Percentiles rank a stretch among this genome's conserved stretches.
Evolutionary conservation across 2,113 vertebrate genomes (phyloP).

Genomic region (Cyanistes caeruleus): DNA sequence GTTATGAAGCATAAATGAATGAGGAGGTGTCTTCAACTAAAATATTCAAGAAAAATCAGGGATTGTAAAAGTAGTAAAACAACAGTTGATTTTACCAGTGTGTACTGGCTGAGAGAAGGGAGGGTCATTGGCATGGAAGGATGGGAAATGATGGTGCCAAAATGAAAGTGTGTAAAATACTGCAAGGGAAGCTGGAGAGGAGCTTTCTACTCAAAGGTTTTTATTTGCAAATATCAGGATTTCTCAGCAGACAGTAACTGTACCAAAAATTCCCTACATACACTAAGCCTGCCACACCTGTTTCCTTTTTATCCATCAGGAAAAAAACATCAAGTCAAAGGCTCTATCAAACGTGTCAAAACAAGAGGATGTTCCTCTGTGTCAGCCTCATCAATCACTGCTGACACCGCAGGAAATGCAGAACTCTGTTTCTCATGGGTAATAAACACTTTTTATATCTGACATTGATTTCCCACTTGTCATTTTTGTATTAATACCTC

Average conservation of each 20-base stretch:
- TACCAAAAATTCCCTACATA: neutral
- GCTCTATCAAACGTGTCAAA: constrained; percentile 40
- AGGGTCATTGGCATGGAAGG: neutral
- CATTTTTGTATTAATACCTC: neutral
- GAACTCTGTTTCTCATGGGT: neutral
- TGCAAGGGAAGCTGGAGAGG: neutral
- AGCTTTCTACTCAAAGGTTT: neutral
- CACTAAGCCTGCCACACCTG: neutral
- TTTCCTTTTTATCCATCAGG: neutral
- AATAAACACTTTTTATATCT: constrained; percentile 33
- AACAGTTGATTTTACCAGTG: neutral
- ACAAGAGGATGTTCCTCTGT: neutral
- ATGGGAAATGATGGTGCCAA: neutral
- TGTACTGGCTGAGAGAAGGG: neutral
- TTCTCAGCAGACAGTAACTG: neutral
- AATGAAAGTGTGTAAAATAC: neutral
- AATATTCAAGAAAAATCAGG: neutral
- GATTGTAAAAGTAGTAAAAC: neutral
- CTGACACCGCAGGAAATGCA: neutral
- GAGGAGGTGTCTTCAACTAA: neutral
- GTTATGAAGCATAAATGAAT: neutral
- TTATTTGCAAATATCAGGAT: neutral
- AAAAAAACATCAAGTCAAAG: constrained; percentile 7
- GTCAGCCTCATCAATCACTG: constrained; percentile 29
- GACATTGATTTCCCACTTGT: neutral